Evolutionary conservation across 2,113 vertebrate genomes (phyloP), one percentile per base, ranked within the genome.

Genomic region (Pterocles gutturalis): DNA sequence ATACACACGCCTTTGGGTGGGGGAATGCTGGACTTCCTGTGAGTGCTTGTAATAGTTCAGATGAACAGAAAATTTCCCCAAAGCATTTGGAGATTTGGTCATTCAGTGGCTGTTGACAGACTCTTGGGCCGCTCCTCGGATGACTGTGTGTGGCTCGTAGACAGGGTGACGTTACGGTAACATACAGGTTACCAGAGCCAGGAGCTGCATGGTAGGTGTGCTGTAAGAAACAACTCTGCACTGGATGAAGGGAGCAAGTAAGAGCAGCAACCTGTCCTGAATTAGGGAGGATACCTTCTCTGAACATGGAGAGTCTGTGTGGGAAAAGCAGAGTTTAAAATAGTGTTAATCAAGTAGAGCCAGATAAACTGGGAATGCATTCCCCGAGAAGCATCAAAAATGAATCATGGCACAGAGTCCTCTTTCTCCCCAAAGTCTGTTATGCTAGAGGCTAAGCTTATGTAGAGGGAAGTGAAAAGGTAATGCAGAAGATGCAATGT

Each of bases 201-300:
- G 60, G 28, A 19, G 5, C 76, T 16, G 48, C 33, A 18, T 0
- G 1, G 33, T 4, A 14, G 14, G 16, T 9, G 15, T 1, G 0
- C 46, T 41, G 41, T 18, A 34, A 66, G 48, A 43, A 75, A 38
- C 45, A 31, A 11, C 55, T 55, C 34, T 13, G 8, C 9, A 1
- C 19, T 7, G 21, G 36, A 29, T 0, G 17, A 45, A 46, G 29
- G n/a, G 34, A 51, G 14, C 1, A 0, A 57, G 10, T 13, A 25
- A 9, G 11, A 83, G 48, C 25, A 73, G 34, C 48, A 61, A 51
- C 21, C 25, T 18, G 25, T 13, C 51, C 43, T 43, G 73, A 48
- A n/a, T 9, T 3, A 31, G 58, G 57, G 58, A 70, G 36, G 33
- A 43, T 4, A 31, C 5, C 46, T 43, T 28, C 0, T 1, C 62